Percentiles rank a stretch among this genome's conserved stretches.
These are phyloP conservation scores for Percopsis omiscomaycus DNA, from an alignment of 2,797 vertebrate genomes.

Conservation along the genomic window DNA sequence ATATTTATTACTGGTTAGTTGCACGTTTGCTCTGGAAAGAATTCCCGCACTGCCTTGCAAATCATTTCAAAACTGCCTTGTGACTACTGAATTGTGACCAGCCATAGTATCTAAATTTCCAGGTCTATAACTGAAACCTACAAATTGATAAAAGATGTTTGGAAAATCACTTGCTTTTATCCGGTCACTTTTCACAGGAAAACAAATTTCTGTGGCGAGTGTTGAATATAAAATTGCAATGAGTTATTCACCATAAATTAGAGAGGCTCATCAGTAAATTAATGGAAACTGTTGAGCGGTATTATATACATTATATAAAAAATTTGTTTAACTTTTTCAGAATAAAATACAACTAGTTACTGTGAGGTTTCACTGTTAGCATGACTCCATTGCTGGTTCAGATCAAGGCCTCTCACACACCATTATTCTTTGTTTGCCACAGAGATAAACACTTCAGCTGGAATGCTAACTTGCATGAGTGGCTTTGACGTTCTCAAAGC, in stretches of 20 bases:
- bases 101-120: neutral
- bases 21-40: neutral
- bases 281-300: too few species aligned
- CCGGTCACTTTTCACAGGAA: too few species aligned
- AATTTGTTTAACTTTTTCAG: too few species aligned
- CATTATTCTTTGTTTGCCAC: neutral
- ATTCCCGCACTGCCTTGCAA: neutral
- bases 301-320: too few species aligned
- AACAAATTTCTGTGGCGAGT: too few species aligned
- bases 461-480: neutral
- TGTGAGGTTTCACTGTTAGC: neutral
- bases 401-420: constrained; percentile 1
- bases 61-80: neutral
- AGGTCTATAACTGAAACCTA: too few species aligned
- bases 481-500: neutral
- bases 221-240: too few species aligned
- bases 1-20: neutral
- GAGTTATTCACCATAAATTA: too few species aligned
- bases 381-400: neutral
- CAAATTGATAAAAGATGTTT: too few species aligned
- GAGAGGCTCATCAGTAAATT: too few species aligned
- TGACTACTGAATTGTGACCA: neutral
- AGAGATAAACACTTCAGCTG: neutral
- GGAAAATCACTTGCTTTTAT: too few species aligned
- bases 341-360: neutral